Evolutionary conservation across 2,797 vertebrate genomes (phyloP).

Genomic region (Tenualosa thibaudeaui): DNA sequence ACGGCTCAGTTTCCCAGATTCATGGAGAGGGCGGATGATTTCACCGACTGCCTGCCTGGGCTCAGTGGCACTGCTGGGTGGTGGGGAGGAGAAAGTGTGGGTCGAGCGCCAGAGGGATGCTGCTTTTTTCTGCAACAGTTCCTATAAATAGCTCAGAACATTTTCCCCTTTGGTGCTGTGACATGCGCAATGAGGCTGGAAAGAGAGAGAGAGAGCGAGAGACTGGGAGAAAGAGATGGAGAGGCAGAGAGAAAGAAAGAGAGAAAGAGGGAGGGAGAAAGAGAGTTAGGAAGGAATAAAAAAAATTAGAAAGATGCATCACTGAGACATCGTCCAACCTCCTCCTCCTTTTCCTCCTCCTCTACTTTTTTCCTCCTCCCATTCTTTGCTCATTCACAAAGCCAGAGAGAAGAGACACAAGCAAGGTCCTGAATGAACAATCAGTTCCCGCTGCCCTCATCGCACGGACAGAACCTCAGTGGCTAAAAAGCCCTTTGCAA

Average conservation of each 20-base stretch:
- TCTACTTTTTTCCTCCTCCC: background rate
- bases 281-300: constrained; percentile 28
- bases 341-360: constrained; percentile 13
- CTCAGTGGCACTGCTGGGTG: constrained; percentile 18
- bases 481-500: background rate
- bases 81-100: constrained; percentile 10
- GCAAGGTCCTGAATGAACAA: constrained; percentile 33
- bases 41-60: constrained; percentile 26
- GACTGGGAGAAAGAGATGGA: constrained; percentile 31
- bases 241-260: constrained; percentile 32
- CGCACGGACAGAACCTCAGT: background rate
- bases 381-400: constrained; percentile 48
- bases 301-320: constrained; percentile 39
- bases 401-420: constrained; percentile 44
- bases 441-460: constrained; percentile 29
- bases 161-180: constrained; percentile 55
- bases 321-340: constrained; percentile 31
- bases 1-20: background rate
- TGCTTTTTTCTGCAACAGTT: constrained; percentile 59
- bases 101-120: constrained; percentile 44
- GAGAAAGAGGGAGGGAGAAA: background rate
- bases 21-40: constrained; percentile 39
- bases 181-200: constrained; percentile 60
- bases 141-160: constrained; percentile 75
- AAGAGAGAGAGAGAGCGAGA: constrained; percentile 43